phyloP scores from a whole-genome alignment of 2,797 vertebrate genomes.

The Malacoctenus gilli region DNA sequence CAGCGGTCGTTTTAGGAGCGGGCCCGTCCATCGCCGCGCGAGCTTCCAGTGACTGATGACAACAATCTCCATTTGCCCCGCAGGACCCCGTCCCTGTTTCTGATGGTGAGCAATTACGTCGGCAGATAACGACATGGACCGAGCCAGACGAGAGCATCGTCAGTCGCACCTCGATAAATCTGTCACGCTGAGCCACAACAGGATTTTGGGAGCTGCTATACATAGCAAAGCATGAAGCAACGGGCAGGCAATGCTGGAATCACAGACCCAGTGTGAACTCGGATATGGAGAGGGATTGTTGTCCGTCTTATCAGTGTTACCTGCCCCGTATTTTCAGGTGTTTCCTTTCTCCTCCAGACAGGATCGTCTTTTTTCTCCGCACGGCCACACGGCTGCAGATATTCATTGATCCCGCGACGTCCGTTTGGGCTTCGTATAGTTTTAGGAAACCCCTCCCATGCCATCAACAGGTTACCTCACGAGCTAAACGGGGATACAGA shows the following conservation, averaged over 20 bases:
- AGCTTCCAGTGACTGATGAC: constrained; percentile 31
- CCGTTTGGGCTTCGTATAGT: no score
- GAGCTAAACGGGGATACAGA: constrained; percentile 14
- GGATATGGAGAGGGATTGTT: constrained; percentile 17
- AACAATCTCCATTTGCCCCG: constrained; percentile 23
- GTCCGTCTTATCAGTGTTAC: no score
- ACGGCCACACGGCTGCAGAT: no score
- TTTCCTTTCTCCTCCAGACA: no score
- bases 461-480: constrained; percentile 1
- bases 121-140: constrained; percentile 41
- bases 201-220: constrained; percentile 55
- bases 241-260: constrained; percentile 37
- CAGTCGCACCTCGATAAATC: constrained; percentile 47
- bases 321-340: no score
- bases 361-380: no score
- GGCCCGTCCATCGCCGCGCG: constrained; percentile 30
- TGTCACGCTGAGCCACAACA: constrained; percentile 36
- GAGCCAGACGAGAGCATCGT: constrained; percentile 43
- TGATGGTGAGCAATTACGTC: constrained; percentile 22
- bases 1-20: constrained; percentile 9
- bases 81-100: background rate
- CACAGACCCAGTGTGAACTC: constrained; percentile 12
- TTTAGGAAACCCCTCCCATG: constrained; percentile 26
- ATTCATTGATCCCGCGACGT: no score
- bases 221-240: constrained; percentile 65